Conservation (phyloP, 2,797 vertebrate species). For the Bradypodion ventrale region DNA sequence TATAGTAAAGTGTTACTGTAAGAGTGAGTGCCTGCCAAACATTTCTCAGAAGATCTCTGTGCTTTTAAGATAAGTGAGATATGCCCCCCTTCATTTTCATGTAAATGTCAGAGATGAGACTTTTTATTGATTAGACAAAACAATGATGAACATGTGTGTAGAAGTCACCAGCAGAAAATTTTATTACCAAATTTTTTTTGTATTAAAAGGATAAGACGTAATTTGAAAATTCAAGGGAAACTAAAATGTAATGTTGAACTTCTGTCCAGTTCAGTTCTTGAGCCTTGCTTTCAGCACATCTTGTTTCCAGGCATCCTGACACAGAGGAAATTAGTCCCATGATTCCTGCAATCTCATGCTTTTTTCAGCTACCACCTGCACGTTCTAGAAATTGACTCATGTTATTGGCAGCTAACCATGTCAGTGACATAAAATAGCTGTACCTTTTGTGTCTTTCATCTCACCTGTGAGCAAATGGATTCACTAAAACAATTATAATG, state of each 20-base stretch:
- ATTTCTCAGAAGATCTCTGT: conserved; percentile 75
- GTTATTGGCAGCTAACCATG: not conserved
- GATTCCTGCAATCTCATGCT: not conserved
- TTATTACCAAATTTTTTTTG: no score
- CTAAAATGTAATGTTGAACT: not conserved
- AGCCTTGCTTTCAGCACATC: not conserved
- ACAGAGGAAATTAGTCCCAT: not conserved
- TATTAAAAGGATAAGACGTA: conserved; percentile 58
- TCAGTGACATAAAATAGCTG: not conserved
- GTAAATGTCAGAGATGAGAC: conserved; percentile 61
- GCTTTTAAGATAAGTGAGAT: conserved; percentile 60
- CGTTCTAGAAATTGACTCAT: not conserved
- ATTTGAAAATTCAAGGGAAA: conserved; percentile 9
- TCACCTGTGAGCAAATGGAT: not conserved
- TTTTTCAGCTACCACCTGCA: no score
- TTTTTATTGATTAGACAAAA: conserved; percentile 74
- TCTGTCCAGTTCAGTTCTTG: no score
- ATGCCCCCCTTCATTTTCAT: conserved; percentile 57
- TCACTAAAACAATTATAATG: not conserved
- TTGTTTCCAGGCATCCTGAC: not conserved
- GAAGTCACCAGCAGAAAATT: conserved; percentile 40
- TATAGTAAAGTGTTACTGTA: conserved; percentile 79
- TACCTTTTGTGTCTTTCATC: not conserved
- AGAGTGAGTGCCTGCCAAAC: conserved; percentile 69
- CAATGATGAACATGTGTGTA: conserved; percentile 59